Conservation (phyloP, 2,113 vertebrate genomes). For the Periophthalmus modestus region DNA sequence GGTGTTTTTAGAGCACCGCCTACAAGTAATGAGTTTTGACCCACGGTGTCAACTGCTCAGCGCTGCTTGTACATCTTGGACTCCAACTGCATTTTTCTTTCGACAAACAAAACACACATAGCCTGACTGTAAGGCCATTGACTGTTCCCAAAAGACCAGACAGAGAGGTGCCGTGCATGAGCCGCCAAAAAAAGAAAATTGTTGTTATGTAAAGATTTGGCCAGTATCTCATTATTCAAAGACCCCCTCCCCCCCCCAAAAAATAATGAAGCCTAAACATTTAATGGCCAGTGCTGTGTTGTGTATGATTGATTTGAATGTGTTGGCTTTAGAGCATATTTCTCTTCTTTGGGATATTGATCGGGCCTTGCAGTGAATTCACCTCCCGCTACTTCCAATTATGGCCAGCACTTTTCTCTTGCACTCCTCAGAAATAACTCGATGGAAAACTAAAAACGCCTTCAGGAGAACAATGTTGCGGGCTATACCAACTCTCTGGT, state of each 20-base stretch:
- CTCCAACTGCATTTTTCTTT: conserved; percentile 19
- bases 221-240: conserved; percentile 27
- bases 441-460: conserved; percentile 38
- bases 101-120: conserved; percentile 32
- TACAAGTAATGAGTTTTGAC: conserved; percentile 56
- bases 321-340: conserved; percentile 36
- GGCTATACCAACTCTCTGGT: conserved; percentile 43
- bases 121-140: conserved; percentile 15
- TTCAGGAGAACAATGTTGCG: conserved; percentile 45
- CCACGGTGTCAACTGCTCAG: conserved; percentile 42
- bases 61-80: conserved; percentile 36
- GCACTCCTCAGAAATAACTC: conserved; percentile 51
- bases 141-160: conserved; percentile 27
- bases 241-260: conserved; percentile 15
- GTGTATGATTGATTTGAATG: conserved; percentile 38
- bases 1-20: conserved; percentile 34
- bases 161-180: conserved; percentile 5
- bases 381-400: conserved; percentile 61
- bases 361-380: conserved; percentile 48
- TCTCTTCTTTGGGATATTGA: conserved; percentile 56
- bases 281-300: background rate
- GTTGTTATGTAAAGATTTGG: background rate
- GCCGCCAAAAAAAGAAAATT: background rate
- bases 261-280: conserved; percentile 17
- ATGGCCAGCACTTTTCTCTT: conserved; percentile 45